Base-by-base conservation (phyloP, 2,113 vertebrate genomes). In the Alces alces region DNA sequence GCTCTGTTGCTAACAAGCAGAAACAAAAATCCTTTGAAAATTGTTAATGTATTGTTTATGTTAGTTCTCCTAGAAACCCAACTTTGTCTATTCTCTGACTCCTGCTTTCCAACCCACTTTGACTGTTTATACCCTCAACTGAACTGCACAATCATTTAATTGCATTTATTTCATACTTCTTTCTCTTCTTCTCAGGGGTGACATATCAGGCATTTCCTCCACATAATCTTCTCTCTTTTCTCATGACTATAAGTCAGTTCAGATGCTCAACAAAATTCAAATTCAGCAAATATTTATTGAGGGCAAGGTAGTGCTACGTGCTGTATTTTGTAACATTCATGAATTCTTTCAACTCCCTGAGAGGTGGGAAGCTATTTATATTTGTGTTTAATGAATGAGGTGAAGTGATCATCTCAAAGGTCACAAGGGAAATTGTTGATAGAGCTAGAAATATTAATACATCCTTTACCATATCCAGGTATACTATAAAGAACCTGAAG, bases 11-110 rank as follows among this genome's bases (percentile, higher is more conserved):
- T 94, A 93, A 94, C 66, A 93, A 97, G 52, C 54, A 95, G 95
- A 97, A 88, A 25, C 66, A 94, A 93, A 97, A 92, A 61, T 94
- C 58, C 64, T 95, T 93, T 95, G 66, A 91, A 97, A 95, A 92
- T 95, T 43, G 70, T 85, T 66, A 55, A 92, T 5, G n/a, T 23
- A 89, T n/a, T 9, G 0, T 33, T 89, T 66, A 76, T 7, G 33
- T 82, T 61, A 79, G 73, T 87, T 86, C 80, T 89, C 84, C 88
- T 89, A 93, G 95, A 94, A 96, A 60, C 55, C 16, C 36, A 89
- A 50, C 11, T 86, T 73, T 30, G 55, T 94, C 86, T 93, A 9
- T 36, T 89, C 33, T 93, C 57, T 82, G 84, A 79, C 57, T 86
- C 21, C 86, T 91, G 64, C 47, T 91, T 91, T 92, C n/a, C 30